A percentile compares a stretch with the other conserved stretches of the same genome.
Conservation (phyloP, 2,113 vertebrate genomes). For the Macquaria ambigua region DNA sequence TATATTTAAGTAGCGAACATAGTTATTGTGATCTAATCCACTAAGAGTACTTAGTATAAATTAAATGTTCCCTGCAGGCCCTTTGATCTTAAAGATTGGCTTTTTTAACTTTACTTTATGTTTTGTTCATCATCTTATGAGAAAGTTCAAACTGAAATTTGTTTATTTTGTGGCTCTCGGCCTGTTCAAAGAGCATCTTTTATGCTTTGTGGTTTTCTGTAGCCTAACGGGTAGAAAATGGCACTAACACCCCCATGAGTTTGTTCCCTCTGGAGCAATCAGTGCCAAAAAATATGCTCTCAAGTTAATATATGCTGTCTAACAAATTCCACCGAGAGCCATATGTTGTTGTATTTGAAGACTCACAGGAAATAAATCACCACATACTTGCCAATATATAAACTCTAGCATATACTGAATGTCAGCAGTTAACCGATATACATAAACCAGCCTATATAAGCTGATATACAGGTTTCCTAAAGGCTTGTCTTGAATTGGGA, state of each 20-base stretch:
- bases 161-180: not conserved
- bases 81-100: not conserved
- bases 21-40: not conserved
- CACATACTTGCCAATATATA: not conserved
- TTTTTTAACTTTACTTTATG: not conserved
- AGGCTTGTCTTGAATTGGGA: not conserved
- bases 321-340: not conserved
- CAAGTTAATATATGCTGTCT: constrained; percentile 1
- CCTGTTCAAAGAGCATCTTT: not conserved
- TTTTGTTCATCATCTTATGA: constrained; percentile 5
- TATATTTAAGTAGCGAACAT: not conserved
- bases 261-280: not conserved
- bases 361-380: not conserved
- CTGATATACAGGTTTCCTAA: not conserved
- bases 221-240: not conserved
- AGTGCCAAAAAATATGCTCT: not conserved
- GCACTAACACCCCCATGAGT: not conserved
- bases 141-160: not conserved
- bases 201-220: not conserved
- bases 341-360: not conserved
- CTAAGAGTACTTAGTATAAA: not conserved
- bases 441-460: not conserved
- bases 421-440: not conserved
- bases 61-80: not conserved
- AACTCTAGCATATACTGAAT: not conserved